phyloP scores from a whole-genome alignment of 2,888 invertebrate species.

The Entomobrya multifasciata region DNA sequence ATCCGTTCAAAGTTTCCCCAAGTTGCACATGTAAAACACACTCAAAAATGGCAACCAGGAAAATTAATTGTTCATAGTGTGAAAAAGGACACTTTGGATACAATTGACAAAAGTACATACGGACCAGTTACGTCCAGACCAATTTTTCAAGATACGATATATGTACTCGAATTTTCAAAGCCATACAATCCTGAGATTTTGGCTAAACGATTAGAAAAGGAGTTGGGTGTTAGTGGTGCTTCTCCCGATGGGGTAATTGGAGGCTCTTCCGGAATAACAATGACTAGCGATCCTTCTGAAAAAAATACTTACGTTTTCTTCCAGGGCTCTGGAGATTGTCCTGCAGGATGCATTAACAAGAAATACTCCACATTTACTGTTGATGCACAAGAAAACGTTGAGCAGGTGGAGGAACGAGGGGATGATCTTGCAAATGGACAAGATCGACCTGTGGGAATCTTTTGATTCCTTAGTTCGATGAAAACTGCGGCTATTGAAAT shows the following conservation, averaged over 20 bases:
- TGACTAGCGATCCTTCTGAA: conserved; percentile 9
- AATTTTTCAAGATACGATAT: conserved; percentile 59
- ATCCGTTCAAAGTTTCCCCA: conserved; percentile 55
- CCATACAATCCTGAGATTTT: conserved; percentile 67
- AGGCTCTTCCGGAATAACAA: conserved; percentile 45
- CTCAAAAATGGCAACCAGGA: conserved; percentile 53
- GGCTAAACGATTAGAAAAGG: conserved; percentile 8
- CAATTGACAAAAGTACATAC: conserved; percentile 44
- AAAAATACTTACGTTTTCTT: conserved; percentile 61
- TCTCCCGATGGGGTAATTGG: conserved; percentile 58
- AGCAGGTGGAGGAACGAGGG: conserved; percentile 34
- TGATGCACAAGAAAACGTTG: conserved; percentile 12
- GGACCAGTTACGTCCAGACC: conserved; percentile 46
- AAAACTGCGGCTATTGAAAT: too few relatives aligned
- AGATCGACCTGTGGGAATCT: not conserved
- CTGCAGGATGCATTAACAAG: conserved; percentile 69
- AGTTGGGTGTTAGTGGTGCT: conserved; percentile 27
- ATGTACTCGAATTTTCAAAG: conserved; percentile 53
- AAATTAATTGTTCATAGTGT: conserved; percentile 36
- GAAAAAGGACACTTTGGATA: conserved; percentile 37
- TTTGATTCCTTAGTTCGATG: too few relatives aligned
- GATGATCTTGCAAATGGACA: not conserved
- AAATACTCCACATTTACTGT: conserved; percentile 59
- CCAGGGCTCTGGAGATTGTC: conserved; percentile 67
- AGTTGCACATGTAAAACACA: conserved; percentile 42